Percentiles rank a stretch among this genome's conserved stretches.
These are phyloP conservation scores for Halcyon smyrnensis DNA, from an alignment of 2,797 vertebrate species.

Conservation along the genomic window DNA sequence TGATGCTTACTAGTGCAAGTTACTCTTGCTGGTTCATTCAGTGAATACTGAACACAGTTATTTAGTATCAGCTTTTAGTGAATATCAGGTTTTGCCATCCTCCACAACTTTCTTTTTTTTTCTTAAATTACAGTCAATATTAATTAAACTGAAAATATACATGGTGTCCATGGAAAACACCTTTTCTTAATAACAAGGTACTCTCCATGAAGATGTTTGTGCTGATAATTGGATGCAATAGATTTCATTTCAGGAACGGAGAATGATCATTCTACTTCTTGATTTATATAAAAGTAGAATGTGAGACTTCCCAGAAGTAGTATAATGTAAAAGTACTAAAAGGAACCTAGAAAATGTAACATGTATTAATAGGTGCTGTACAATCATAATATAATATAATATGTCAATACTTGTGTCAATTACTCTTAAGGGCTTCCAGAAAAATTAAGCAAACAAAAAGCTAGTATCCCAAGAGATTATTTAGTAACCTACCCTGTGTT, in stretches of 20 bases:
- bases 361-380: neutral
- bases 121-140: neutral
- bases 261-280: neutral
- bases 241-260: neutral
- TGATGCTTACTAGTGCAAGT: neutral
- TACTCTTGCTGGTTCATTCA: neutral
- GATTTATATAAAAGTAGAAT: neutral
- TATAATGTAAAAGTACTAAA: neutral
- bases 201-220: neutral
- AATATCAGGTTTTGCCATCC: neutral
- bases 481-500: slow-evolving; percentile 71
- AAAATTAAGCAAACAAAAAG: neutral
- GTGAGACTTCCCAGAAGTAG: neutral
- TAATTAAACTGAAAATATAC: neutral
- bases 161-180: neutral
- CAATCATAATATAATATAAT: neutral
- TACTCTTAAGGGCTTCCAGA: neutral
- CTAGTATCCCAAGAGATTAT: neutral
- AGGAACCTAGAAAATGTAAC: neutral
- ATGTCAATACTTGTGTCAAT: neutral
- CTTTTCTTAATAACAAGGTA: neutral
- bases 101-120: neutral
- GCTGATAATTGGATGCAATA: neutral
- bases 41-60: neutral
- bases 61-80: neutral